These are phyloP conservation scores for Acleris cristana DNA, from an alignment of 2,888 invertebrate genomes.

Conservation along the genomic window DNA sequence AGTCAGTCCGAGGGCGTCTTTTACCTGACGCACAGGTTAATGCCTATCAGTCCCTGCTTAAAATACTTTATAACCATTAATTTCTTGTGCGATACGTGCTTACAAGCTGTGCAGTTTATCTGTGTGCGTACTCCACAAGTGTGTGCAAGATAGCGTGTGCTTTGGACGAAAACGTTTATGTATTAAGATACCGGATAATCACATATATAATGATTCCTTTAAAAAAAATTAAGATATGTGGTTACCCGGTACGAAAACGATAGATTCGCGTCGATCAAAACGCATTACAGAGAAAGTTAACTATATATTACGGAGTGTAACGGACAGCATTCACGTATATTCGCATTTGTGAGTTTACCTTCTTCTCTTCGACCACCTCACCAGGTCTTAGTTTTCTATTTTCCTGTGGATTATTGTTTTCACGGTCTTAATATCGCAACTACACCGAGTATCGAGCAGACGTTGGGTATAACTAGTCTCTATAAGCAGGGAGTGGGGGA, in stretches of 20 bases:
- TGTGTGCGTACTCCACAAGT: constrained; percentile 77
- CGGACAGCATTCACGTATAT: constrained; percentile 78
- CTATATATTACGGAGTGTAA: constrained; percentile 77
- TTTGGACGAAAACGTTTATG: constrained; percentile 67
- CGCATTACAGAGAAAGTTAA: constrained; percentile 77
- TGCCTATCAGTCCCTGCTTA: constrained; percentile 52
- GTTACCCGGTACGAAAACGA: constrained; percentile 65
- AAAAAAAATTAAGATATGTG: constrained; percentile 52
- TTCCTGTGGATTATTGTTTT: constrained; percentile 86
- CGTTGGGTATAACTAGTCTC: constrained; percentile 59
- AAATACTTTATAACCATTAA: constrained; percentile 61
- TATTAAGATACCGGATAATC: constrained; percentile 62
- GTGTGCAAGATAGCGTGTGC: constrained; percentile 77
- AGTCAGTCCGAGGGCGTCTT: constrained; percentile 57
- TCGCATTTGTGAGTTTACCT: constrained; percentile 88
- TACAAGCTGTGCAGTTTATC: constrained; percentile 81
- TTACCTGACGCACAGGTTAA: constrained; percentile 53
- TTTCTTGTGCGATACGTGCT: constrained; percentile 77
- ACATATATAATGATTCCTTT: constrained; percentile 50
- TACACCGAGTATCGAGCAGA: constrained; percentile 48
- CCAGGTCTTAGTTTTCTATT: constrained; percentile 97
- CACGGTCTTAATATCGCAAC: constrained; percentile 77
- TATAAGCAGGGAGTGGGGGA: constrained; percentile 74
- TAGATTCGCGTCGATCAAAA: constrained; percentile 73
- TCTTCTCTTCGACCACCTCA: constrained; percentile 96